Base-by-base conservation (phyloP, 2,888 invertebrate genomes). In the Rhagonycha lutea region DNA sequence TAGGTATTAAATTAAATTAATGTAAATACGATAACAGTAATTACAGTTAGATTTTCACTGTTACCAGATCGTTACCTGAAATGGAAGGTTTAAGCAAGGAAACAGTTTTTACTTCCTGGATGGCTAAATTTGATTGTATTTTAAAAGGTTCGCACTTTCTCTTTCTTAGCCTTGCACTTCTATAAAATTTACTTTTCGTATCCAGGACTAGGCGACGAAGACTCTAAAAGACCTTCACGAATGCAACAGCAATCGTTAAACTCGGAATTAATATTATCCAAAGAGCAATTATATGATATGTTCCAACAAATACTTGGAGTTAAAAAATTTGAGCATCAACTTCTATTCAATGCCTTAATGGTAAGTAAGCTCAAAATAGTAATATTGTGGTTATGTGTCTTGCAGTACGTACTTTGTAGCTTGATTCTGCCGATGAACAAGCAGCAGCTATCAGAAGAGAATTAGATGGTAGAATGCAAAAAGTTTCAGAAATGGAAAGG, bases 221-320 rank as follows among this genome's bases (percentile, higher is more conserved):
- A 96, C 83, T 92, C 94, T 12, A 96, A 96, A 88, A 90, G 96
- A 85, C 96, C 96, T 70, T 93, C 95, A 47, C 90, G 96, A 81
- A 94, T 96, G 89, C 96, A 96, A 88, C 95, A 95, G 87, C 96
- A 96, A 89, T 94, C 94, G 79, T 90, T 95, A 84, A 98, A 95
- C 89, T 97, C 96, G 70, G 98, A 98, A 88, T 91, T 96, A 83
- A 97, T 99, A 86, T 92, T 99, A 82, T 97, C 98, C 83, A 99
- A 99, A 89, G 99, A 99, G 87, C 99, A 99, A 88, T 92, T 99
- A 11, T 99, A 98, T 89, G 99, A 99, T 88, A 98, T 99, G 98
- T 99, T 99, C 89, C 99, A 99, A 89, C 98, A 98, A 89, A 98
- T 99, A 82, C 91, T 99, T 78, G 95, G 95, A 72, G 96, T 99